phyloP scores from a whole-genome alignment of 2,113 vertebrate genomes.

The Cichladusa arquata region DNA sequence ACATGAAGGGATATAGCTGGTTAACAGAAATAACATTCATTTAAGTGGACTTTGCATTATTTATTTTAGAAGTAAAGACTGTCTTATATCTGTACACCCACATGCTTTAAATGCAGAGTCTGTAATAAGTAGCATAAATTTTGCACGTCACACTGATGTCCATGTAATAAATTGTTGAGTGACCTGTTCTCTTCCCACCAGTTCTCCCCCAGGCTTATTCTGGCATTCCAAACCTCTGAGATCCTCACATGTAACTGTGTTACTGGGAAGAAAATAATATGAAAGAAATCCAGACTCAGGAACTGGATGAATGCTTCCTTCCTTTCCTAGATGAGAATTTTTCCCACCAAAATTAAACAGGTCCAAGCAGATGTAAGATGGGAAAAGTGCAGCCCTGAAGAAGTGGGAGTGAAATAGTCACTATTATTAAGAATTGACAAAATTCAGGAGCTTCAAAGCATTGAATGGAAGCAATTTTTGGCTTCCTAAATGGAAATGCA shows the following conservation, averaged over 20 bases:
- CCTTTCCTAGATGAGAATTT: not conserved
- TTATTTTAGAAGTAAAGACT: constrained; percentile 26
- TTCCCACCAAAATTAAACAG: not conserved
- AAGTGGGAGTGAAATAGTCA: not conserved
- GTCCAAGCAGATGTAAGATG: not conserved
- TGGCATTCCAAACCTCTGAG: constrained; percentile 49
- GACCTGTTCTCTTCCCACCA: constrained; percentile 38
- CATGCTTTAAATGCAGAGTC: constrained; percentile 6
- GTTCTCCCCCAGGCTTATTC: not conserved
- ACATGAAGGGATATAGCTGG: constrained; percentile 44
- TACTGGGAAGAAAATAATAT: not conserved
- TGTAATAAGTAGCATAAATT: constrained; percentile 35
- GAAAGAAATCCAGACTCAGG: not conserved
- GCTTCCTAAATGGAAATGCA: not conserved
- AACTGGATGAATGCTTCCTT: not conserved
- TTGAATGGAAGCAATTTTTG: not conserved
- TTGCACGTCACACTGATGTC: not conserved
- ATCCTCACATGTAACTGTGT: not conserved
- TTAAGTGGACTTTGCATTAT: constrained; percentile 41
- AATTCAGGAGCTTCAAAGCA: not conserved
- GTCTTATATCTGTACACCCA: not conserved
- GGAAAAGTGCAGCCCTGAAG: not conserved
- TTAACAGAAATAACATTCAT: constrained; percentile 50
- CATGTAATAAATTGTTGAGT: constrained; percentile 49
- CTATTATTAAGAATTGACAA: not conserved